These are phyloP conservation scores for Eristalinus sepulchralis DNA, from an alignment of 2,888 invertebrate species.

Conservation along the genomic window DNA sequence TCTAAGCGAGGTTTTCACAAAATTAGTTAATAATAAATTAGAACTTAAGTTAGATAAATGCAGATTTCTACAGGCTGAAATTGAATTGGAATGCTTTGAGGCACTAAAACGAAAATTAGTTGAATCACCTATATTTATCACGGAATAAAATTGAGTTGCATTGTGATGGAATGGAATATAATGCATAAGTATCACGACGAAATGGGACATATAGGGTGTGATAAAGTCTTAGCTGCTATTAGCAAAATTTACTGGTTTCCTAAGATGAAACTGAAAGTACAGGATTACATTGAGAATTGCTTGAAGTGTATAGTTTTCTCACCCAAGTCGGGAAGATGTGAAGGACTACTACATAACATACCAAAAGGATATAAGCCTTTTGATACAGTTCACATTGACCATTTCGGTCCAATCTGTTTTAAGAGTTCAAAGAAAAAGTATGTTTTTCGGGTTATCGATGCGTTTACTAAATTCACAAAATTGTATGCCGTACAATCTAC, in stretches of 20 bases:
- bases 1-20: too few relatives aligned
- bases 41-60: too few relatives aligned
- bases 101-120: constrained; percentile 25
- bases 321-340: constrained; percentile 11
- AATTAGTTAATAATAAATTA: too few relatives aligned
- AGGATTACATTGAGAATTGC: constrained; percentile 28
- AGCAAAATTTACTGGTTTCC: constrained; percentile 45
- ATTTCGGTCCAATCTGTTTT: constrained; percentile 3
- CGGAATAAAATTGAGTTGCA: constrained; percentile 73
- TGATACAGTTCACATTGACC: background rate
- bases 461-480: constrained; percentile 14
- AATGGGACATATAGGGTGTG: constrained; percentile 50
- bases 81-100: constrained; percentile 50
- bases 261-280: background rate
- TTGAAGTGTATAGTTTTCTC: constrained; percentile 30
- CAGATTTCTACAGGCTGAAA: too few relatives aligned
- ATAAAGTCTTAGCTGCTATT: constrained; percentile 5
- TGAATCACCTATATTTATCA: constrained; percentile 71
- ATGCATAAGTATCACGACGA: constrained; percentile 61
- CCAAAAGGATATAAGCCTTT: background rate
- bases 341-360: constrained; percentile 5
- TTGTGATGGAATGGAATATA: constrained; percentile 72
- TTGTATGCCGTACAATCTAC: constrained; percentile 12
- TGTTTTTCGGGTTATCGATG: constrained; percentile 13
- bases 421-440: background rate